Base-by-base conservation (phyloP, 1,140 invertebrate genomes). In the Plectrocnemia conspersa region DNA sequence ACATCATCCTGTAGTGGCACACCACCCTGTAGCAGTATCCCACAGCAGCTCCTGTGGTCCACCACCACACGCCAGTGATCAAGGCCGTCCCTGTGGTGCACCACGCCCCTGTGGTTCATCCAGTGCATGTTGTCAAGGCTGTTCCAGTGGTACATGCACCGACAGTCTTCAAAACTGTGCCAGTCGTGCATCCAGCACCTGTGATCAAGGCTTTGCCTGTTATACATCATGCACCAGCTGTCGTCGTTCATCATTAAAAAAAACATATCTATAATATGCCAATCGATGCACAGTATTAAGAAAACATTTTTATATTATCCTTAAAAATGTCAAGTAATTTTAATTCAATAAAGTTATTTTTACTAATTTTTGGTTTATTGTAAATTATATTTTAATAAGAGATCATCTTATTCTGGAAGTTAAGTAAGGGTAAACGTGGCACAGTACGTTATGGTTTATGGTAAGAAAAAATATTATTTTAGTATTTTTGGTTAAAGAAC, bases 231-330 rank as follows among this genome's bases (percentile, higher is more conserved):
- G 56, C 56, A 1, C 69, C 62, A 9, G 41, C 68, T 21, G 62
- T 67, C 3, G 63, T 65, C 0, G 67, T 73, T 0, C 70, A 73
- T 52, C 69, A 73, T 64, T 66, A 48, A 62, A 41, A 54, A 45
- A 35, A 42, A 42, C 24, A 3, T 22, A 11, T 3, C 40, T 13
- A 42, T 23, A 45, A 27, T 45, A 10, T 45, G 29, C 32, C 16
- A n/a, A 22, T 22, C 18, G 19, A 42, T 42, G n/a, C 40, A 13
- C 32, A 35, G 11, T 15, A 19, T 19, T 40, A 19, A 40, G 22
- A 18, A 40, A n/a, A 19, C 18, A 40, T 40, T 29, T 6, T 40
- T 40, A 19, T 15, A 40, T 40, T 35, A 11, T 35, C 3, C 11
- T 11, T 4, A 13, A 35, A 35, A 13, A 35, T 35, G 32, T 11